Evolutionary conservation across 2,888 invertebrate genomes (phyloP).

Genomic region (Formica aserva): DNA sequence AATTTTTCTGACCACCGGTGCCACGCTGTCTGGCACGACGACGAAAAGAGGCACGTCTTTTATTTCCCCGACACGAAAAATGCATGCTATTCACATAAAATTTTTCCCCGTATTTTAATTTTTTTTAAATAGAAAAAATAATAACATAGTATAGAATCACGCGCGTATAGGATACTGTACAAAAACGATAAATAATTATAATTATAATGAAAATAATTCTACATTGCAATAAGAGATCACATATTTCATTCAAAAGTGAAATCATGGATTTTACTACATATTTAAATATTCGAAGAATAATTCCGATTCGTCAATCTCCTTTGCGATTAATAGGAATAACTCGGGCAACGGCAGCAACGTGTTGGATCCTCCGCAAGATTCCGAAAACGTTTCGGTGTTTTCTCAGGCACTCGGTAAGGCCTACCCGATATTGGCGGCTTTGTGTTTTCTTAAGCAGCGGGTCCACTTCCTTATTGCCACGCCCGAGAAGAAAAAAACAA

Average conservation of each 20-base stretch:
- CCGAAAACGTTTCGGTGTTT: constrained; percentile 79
- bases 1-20: constrained; percentile 69
- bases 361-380: constrained; percentile 67
- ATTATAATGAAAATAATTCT: background rate
- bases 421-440: constrained; percentile 83
- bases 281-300: constrained; percentile 12
- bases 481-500: constrained; percentile 62
- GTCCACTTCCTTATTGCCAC: constrained; percentile 85
- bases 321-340: constrained; percentile 11
- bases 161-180: background rate
- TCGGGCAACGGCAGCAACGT: background rate
- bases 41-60: constrained; percentile 50
- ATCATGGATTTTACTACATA: background rate
- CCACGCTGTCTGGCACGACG: constrained; percentile 77
- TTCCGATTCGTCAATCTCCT: constrained; percentile 2
- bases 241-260: background rate
- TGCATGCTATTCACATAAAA: background rate
- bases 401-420: constrained; percentile 81
- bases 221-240: background rate
- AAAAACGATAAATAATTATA: constrained; percentile 3
- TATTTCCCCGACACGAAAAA: constrained; percentile 14
- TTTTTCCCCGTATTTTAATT: background rate
- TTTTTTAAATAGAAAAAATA: background rate
- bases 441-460: constrained; percentile 84
- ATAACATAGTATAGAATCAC: background rate